Base-by-base conservation (phyloP, 2,797 vertebrate species). In the Falco biarmicus region DNA sequence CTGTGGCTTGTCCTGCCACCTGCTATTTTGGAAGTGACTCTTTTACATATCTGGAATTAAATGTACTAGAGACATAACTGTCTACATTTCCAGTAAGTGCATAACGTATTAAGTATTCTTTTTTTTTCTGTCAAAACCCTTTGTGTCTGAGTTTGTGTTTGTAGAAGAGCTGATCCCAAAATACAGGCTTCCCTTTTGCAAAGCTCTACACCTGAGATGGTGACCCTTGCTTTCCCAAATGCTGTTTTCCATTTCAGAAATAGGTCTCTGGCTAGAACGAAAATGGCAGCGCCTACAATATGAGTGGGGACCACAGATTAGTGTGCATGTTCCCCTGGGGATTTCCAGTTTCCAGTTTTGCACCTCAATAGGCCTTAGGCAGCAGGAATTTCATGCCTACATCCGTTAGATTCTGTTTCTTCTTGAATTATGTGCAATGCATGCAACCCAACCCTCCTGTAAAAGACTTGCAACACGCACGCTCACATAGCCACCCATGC, bases 241-340 rank as follows among this genome's bases (percentile, higher is more conserved):
- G 43, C 5, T 65, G 79, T 7, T 92, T 96, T 75, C 93, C 45
- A 31, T 94, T 87, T 93, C 91, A 78, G 64, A 83, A 89, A 32
- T 68, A 57, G 31, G 7, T 28, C 41, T 77, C 31, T 77, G 69
- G 11, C 5, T n/a, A 90, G 82, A 59, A 78, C 66, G 56, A 73
- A 89, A 94, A 32, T 17, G 73, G 32, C 76, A 91, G 54, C 76
- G 34, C 54, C 88, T 15, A 43, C 0, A 17, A 26, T 59, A 69
- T 79, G 77, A 91, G 69, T 63, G 54, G 54, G 16, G 54, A 63
- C 43, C 43, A 6, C 8, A 79, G 71, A 78, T 79, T 15, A 63
- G 32, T 13, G 48, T 76, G 12, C 19, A 39, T 70, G 16, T 93
- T 95, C 64, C 87, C 60, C 82, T 5, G 47, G 87, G 84, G 79